A percentile compares a stretch with the other conserved stretches of the same genome.
These are phyloP conservation scores for Axea sp. DNA, from an alignment of 2,888 invertebrate species.

Conservation along the genomic window DNA sequence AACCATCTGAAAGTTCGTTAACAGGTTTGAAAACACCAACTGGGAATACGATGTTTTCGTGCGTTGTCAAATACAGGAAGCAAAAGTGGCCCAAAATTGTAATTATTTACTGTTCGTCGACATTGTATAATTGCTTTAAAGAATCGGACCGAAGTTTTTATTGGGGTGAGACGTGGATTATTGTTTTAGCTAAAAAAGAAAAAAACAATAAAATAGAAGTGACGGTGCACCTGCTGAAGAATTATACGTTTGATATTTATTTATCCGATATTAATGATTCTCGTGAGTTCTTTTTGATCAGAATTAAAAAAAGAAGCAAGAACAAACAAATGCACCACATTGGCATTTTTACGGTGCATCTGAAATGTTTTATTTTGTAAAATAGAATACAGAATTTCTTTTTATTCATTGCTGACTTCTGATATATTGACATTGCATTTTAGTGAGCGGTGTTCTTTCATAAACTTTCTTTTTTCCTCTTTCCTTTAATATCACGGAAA, in stretches of 20 bases:
- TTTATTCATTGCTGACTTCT: conserved; percentile 12
- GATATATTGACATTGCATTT: conserved; percentile 43
- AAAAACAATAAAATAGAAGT: too few relatives aligned
- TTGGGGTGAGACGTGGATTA: too few relatives aligned
- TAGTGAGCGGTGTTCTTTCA: conserved; percentile 34
- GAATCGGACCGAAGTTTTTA: too few relatives aligned
- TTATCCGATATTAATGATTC: too few relatives aligned
- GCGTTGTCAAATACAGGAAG: conserved; percentile 36
- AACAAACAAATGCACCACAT: too few relatives aligned
- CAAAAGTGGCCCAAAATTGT: conserved; percentile 16
- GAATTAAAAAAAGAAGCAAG: too few relatives aligned
- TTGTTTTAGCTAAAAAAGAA: too few relatives aligned
- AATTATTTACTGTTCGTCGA: neutral
- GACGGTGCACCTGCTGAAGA: too few relatives aligned
- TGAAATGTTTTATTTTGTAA: conserved; percentile 28
- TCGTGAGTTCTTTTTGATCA: too few relatives aligned
- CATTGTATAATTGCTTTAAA: too few relatives aligned
- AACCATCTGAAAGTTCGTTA: conserved; percentile 73
- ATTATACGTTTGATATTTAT: too few relatives aligned
- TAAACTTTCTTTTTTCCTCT: conserved; percentile 32
- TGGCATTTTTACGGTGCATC: too few relatives aligned
- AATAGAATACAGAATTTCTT: conserved; percentile 14
- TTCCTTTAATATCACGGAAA: conserved; percentile 51
- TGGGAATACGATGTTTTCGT: conserved; percentile 63
- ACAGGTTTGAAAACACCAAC: conserved; percentile 65